Percentiles rank a stretch among this genome's conserved stretches.
Evolutionary conservation across 2,888 invertebrate genomes (phyloP).

Genomic region (Pseudococcus longispinus): DNA sequence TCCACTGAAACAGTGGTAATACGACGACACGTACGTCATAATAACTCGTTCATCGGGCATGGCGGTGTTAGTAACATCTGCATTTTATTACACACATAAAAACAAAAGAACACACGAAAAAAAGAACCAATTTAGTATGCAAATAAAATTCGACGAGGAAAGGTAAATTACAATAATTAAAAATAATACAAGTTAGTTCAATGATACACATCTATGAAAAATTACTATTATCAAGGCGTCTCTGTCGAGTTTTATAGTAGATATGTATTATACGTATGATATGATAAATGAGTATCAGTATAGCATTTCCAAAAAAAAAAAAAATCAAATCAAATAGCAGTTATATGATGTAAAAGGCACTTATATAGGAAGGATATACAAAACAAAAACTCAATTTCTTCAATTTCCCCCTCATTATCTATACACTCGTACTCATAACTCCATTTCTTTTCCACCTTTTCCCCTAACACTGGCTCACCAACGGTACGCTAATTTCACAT

Average conservation of each 20-base stretch:
- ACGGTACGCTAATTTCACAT: background rate
- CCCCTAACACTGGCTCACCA: background rate
- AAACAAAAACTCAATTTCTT: background rate
- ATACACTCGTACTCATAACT: background rate
- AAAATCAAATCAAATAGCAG: background rate
- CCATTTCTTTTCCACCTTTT: background rate
- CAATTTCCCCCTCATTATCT: background rate
- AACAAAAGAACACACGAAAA: slow-evolving; percentile 40
- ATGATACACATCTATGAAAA: background rate
- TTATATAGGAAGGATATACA: background rate
- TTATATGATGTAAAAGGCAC: background rate
- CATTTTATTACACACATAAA: slow-evolving; percentile 58
- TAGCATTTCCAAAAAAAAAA: background rate
- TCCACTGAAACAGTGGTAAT: slow-evolving; percentile 99
- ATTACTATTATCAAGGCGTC: background rate
- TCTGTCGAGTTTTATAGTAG: background rate
- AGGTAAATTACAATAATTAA: background rate
- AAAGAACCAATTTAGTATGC: background rate
- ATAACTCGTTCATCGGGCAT: slow-evolving; percentile 99
- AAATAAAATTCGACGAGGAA: background rate
- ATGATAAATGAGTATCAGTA: background rate
- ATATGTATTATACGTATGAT: background rate
- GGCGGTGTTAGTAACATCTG: slow-evolving; percentile 97
- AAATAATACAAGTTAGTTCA: background rate
- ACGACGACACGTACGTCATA: slow-evolving; percentile 99